phyloP scores from a whole-genome alignment of 1,140 invertebrate species.

The Drosophila lacteicornis region DNA sequence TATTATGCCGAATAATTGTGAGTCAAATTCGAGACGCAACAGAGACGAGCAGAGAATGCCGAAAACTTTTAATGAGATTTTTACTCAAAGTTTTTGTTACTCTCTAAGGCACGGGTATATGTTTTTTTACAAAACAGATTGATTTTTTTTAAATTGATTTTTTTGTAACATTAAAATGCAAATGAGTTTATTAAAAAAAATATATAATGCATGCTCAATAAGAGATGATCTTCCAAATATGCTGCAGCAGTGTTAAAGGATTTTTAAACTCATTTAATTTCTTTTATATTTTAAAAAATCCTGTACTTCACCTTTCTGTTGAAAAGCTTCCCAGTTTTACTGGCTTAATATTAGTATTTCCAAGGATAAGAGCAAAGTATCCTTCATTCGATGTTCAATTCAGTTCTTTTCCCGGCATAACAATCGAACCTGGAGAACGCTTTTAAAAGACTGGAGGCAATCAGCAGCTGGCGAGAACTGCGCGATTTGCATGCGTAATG shows the following conservation, averaged over 20 bases:
- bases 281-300: too few species aligned
- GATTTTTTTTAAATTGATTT: background rate
- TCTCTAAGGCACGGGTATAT: constrained; percentile 11
- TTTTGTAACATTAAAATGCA: background rate
- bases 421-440: constrained; percentile 59
- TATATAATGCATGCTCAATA: background rate
- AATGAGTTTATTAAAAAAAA: background rate
- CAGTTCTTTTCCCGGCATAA: constrained; percentile 16
- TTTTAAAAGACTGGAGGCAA: constrained; percentile 49
- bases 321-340: too few species aligned
- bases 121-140: background rate
- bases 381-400: background rate
- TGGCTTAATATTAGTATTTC: too few species aligned
- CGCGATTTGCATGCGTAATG: constrained; percentile 77
- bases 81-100: constrained; percentile 50
- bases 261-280: too few species aligned
- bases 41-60: constrained; percentile 56
- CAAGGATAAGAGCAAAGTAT: background rate
- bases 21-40: constrained; percentile 58
- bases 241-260: too few species aligned
- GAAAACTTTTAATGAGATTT: constrained; percentile 81
- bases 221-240: background rate
- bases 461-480: constrained; percentile 67
- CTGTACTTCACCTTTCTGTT: too few species aligned
- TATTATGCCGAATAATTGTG: constrained; percentile 67